Percentiles rank a stretch among this genome's conserved stretches.
Evolutionary conservation across 2,797 vertebrate species (phyloP).

Genomic region (Anolis apletophallus): DNA sequence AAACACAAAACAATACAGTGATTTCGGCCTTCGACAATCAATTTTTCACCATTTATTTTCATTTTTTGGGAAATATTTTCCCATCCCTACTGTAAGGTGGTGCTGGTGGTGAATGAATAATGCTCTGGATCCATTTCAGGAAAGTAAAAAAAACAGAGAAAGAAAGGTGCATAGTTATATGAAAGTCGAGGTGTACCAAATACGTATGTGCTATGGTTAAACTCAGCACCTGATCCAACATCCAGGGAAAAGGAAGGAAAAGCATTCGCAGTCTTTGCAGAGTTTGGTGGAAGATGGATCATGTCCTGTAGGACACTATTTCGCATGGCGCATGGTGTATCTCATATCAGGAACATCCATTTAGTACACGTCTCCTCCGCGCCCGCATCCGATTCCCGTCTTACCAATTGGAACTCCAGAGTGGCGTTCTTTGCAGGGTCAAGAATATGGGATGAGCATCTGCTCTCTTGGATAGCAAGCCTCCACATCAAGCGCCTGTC

Average conservation of each 20-base stretch:
- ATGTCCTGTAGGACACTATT: constrained; percentile 58
- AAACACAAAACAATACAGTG: too few relatives aligned
- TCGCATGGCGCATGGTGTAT: constrained; percentile 61
- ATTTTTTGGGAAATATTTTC: too few relatives aligned
- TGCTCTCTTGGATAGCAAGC: constrained; percentile 69
- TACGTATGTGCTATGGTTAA: constrained; percentile 78
- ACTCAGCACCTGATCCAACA: constrained; percentile 65
- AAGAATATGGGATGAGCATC: constrained; percentile 71
- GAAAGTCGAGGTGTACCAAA: constrained; percentile 81
- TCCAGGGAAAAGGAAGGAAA: constrained; percentile 59
- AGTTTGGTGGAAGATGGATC: constrained; percentile 58
- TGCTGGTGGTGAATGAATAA: constrained; percentile 40
- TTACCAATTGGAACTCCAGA: constrained; percentile 49
- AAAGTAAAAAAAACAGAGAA: constrained; percentile 61
- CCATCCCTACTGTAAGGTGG: too few relatives aligned
- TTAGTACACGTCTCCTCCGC: constrained; percentile 50
- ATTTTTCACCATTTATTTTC: too few relatives aligned
- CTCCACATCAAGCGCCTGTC: constrained; percentile 69
- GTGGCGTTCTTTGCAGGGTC: constrained; percentile 69
- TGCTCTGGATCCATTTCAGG: constrained; percentile 73
- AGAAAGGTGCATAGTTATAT: constrained; percentile 83
- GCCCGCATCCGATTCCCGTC: constrained; percentile 39
- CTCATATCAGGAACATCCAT: constrained; percentile 55
- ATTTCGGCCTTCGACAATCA: too few relatives aligned
- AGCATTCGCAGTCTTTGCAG: constrained; percentile 54